Base-by-base conservation (phyloP, 2,113 vertebrate genomes). In the Nerophis lumbriciformis region DNA sequence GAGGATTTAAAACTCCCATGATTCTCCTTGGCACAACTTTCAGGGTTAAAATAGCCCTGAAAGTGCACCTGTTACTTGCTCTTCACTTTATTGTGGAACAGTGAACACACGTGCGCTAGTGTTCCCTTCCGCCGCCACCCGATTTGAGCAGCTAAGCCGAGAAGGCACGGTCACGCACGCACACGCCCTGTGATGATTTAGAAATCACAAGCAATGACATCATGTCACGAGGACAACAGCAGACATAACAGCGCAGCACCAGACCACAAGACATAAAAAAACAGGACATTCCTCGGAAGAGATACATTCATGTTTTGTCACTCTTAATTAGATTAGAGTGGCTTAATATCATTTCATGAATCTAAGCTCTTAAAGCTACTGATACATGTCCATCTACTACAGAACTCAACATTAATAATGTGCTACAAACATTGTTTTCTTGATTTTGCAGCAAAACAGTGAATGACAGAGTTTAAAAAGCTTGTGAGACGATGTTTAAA, bases 41-140 rank as follows among this genome's bases (percentile, higher is more conserved):
- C 47, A 13, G 50, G 55, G 80, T 82, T 81, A 78, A 88, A 88
- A 85, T 84, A 87, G 81, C 54, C 59, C 58, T 35, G 21, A 64
- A 64, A 68, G 60, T 69, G 75, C 86, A 86, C 81, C 84, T 85
- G 85, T 76, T 69, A 59, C 72, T 54, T 48, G 38, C 67, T 60
- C 75, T 69, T 77, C 67, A 76, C 48, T 7, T 57, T 56, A 79
- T 58, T 64, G 66, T 63, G 59, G 73, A 76, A 80, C 62, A 71
- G 53, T 38, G 15, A 55, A 55, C 69, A 48, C 28, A 45, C 44
- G 55, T 49, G 56, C 62, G 59, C 44, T 36, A 50, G 59, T n/a
- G 5, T 50, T 15, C 7, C 15, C 49, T 64, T 56, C 21, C 12
- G 48, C 53, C 53, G 36, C 63, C 48, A 36, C 71, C 39, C 62